Conservation (phyloP, 2,888 invertebrate genomes). For the Macrostomum cliftonense region DNA sequence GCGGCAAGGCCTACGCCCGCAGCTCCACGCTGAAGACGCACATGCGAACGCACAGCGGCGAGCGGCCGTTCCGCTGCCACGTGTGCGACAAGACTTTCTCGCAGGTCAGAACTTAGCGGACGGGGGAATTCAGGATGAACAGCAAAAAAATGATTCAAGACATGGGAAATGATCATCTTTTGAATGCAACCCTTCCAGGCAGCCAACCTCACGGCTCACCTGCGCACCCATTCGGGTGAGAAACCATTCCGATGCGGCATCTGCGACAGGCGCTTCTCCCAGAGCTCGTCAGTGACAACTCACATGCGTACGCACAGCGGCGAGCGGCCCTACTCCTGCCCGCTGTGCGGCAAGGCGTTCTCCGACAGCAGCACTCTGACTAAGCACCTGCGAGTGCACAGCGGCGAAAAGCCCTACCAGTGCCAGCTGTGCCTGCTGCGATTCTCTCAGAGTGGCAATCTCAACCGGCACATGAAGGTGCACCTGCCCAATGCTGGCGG, state of each 20-base stretch:
- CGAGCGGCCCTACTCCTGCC: slow-evolving; percentile 84
- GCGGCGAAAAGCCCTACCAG: slow-evolving; percentile 71
- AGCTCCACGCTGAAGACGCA: slow-evolving; percentile 93
- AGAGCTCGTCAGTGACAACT: slow-evolving; percentile 78
- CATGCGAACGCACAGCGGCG: slow-evolving; percentile 81
- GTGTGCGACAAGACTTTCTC: slow-evolving; percentile 14
- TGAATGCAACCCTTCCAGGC: slow-evolving; percentile 92
- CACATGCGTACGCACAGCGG: slow-evolving; percentile 99
- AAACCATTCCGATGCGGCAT: slow-evolving; percentile 94
- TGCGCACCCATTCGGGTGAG: slow-evolving; percentile 83
- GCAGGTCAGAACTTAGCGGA: not conserved
- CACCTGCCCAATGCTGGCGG: slow-evolving; percentile 41
- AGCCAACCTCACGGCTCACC: slow-evolving; percentile 89
- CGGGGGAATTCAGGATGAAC: not conserved
- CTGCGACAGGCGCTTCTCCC: slow-evolving; percentile 86
- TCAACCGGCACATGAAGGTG: slow-evolving; percentile 95
- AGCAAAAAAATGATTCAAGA: not conserved
- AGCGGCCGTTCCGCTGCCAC: slow-evolving; percentile 53
- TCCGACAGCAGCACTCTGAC: slow-evolving; percentile 94
- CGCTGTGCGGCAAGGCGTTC: slow-evolving; percentile 90
- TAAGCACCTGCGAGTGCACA: slow-evolving; percentile 75
- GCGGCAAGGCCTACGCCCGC: slow-evolving; percentile 81
- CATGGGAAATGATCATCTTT: too few relatives aligned
- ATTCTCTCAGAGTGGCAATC: slow-evolving; percentile 92
- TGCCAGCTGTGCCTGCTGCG: slow-evolving; percentile 81